A percentile compares a stretch with the other conserved stretches of the same genome.
Evolutionary conservation across 2,113 vertebrate genomes (phyloP).

Genomic region (Pseudolaguvia tuberculata): DNA sequence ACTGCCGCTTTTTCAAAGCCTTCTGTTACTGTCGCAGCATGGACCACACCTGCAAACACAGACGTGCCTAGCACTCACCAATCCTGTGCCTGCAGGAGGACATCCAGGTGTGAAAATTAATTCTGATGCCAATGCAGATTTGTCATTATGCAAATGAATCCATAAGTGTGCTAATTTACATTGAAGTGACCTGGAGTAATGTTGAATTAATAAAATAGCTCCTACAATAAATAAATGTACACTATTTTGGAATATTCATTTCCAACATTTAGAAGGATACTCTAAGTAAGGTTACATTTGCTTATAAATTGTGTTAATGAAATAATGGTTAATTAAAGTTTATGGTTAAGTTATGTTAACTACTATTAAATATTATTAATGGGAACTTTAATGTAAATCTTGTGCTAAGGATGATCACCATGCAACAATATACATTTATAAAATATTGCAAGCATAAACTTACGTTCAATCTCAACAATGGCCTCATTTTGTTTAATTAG

Average conservation of each 20-base stretch:
- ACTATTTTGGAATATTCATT: background rate
- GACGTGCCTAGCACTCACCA: conserved; percentile 51
- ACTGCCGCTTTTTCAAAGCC: conserved; percentile 95
- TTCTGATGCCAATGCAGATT: background rate
- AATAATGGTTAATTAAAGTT: background rate
- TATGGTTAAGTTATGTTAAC: background rate
- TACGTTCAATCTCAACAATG: background rate
- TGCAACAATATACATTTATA: conserved; percentile 10
- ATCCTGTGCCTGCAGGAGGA: background rate
- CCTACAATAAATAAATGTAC: background rate
- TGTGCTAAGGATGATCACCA: background rate
- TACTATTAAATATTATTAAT: background rate
- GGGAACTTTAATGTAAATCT: background rate
- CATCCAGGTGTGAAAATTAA: background rate
- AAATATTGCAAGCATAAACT: background rate
- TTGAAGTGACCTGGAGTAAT: conserved; percentile 8
- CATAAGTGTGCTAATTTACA: conserved; percentile 1
- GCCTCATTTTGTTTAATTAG: background rate
- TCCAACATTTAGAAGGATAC: background rate
- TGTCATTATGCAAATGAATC: background rate
- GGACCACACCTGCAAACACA: conserved; percentile 61
- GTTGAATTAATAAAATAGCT: background rate
- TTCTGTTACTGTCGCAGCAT: conserved; percentile 91
- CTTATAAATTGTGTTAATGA: background rate
- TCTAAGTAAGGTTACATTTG: background rate